Percentiles rank a stretch among this genome's conserved stretches.
phyloP scores from a whole-genome alignment of 2,797 vertebrate species.

The Diplodus sargus region DNA sequence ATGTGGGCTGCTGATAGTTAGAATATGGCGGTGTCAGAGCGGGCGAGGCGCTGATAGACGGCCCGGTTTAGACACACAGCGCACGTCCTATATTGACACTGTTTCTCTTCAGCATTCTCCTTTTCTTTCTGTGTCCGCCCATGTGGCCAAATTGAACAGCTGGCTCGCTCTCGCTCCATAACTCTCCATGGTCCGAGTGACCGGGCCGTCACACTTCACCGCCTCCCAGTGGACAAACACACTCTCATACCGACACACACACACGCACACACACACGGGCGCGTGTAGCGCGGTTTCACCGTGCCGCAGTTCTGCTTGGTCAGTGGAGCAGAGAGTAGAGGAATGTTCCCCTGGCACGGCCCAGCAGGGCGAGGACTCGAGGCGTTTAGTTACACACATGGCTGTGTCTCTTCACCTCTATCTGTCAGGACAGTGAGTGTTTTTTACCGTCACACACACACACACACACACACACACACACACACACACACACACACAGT shows the following conservation, averaged over 20 bases:
- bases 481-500: too few species aligned
- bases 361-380: constrained; percentile 65
- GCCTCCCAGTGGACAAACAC: constrained; percentile 67
- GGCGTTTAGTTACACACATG: constrained; percentile 71
- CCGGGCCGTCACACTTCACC: constrained; percentile 74
- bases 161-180: constrained; percentile 75
- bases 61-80: constrained; percentile 45
- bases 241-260: constrained; percentile 37
- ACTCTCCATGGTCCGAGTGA: constrained; percentile 72
- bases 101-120: constrained; percentile 64
- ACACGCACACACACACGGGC: constrained; percentile 24
- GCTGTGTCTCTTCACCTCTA: constrained; percentile 71
- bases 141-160: constrained; percentile 80
- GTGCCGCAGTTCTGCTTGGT: constrained; percentile 74
- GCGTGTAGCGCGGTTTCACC: constrained; percentile 47
- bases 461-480: too few species aligned
- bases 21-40: constrained; percentile 47
- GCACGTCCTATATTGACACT: constrained; percentile 45
- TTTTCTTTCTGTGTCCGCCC: constrained; percentile 64
- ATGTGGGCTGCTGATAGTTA: constrained; percentile 38
- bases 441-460: constrained; percentile 49
- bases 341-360: constrained; percentile 70
- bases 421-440: constrained; percentile 58
- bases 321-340: constrained; percentile 75
- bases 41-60: constrained; percentile 35